Conservation (phyloP, 2,113 vertebrate species). For the Uria lomvia region DNA sequence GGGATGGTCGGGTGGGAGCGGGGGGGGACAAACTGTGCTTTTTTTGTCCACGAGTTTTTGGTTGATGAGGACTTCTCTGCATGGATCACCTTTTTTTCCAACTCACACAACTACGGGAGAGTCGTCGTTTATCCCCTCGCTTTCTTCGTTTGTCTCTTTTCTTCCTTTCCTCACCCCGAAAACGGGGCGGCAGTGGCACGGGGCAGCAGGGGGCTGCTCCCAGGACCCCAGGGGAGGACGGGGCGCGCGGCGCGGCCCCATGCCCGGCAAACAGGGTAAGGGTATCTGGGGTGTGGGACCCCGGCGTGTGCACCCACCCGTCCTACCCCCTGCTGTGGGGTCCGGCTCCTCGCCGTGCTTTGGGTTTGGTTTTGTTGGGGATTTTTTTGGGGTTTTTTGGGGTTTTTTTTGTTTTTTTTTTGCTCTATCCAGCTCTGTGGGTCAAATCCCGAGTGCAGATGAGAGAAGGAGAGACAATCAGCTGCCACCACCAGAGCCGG, state of each 20-base stretch:
- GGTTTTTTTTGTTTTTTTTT: not conserved
- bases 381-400: not conserved
- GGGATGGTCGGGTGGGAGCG: slow-evolving; percentile 44
- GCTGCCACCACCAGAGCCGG: not conserved
- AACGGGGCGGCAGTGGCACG: not conserved
- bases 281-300: not conserved
- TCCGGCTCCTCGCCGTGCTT: not conserved
- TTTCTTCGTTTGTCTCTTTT: not conserved
- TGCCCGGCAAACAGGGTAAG: not conserved
- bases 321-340: not conserved
- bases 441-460: slow-evolving; percentile 49
- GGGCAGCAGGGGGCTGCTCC: not conserved
- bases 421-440: not conserved
- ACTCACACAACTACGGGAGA: not conserved
- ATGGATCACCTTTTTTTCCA: slow-evolving; percentile 40
- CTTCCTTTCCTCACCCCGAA: not conserved
- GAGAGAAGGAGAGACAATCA: slow-evolving; percentile 73
- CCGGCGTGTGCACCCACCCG: fast-evolving
- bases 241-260: not conserved
- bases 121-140: not conserved
- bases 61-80: slow-evolving; percentile 59
- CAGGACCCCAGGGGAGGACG: not conserved
- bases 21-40: slow-evolving; percentile 51
- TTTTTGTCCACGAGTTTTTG: slow-evolving; percentile 49
- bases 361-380: not conserved